Evolutionary conservation across 2,888 invertebrate genomes (phyloP).

Genomic region (Criorhina ranunculi): DNA sequence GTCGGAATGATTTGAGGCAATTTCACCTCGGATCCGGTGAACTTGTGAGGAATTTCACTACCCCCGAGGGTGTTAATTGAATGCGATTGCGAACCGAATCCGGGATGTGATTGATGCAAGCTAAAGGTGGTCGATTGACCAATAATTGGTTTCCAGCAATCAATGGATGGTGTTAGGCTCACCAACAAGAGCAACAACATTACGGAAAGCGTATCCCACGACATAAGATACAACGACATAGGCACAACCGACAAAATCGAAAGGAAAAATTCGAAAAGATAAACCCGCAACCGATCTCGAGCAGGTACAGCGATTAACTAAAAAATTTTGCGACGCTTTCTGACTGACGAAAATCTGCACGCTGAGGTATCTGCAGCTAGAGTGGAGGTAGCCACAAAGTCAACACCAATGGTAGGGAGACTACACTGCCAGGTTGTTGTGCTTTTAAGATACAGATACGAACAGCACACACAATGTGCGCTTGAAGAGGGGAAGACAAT

Average conservation of each 20-base stretch:
- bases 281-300: slow-evolving; percentile 70
- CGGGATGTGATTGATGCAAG: slow-evolving; percentile 83
- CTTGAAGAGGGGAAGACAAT: slow-evolving; percentile 11
- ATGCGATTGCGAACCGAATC: slow-evolving; percentile 79
- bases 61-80: slow-evolving; percentile 77
- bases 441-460: slow-evolving; percentile 44
- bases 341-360: slow-evolving; percentile 70
- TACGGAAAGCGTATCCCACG: slow-evolving; percentile 27
- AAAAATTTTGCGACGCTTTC: slow-evolving; percentile 71
- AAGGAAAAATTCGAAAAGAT: slow-evolving; percentile 16
- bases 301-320: slow-evolving; percentile 72
- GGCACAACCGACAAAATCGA: slow-evolving; percentile 18
- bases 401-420: slow-evolving; percentile 58
- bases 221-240: slow-evolving; percentile 1
- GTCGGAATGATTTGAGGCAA: slow-evolving; percentile 39
- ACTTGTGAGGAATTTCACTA: slow-evolving; percentile 64
- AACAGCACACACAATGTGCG: slow-evolving; percentile 14
- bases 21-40: slow-evolving; percentile 51
- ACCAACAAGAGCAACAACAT: slow-evolving; percentile 39
- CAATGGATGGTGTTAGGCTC: slow-evolving; percentile 28
- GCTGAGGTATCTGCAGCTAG: slow-evolving; percentile 37
- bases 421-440: slow-evolving; percentile 46
- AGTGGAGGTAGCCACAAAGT: too few species aligned
- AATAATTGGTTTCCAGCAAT: slow-evolving; percentile 81
- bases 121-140: slow-evolving; percentile 78